These are phyloP conservation scores for Alca torda DNA, from an alignment of 2,797 vertebrate genomes.

Conservation along the genomic window DNA sequence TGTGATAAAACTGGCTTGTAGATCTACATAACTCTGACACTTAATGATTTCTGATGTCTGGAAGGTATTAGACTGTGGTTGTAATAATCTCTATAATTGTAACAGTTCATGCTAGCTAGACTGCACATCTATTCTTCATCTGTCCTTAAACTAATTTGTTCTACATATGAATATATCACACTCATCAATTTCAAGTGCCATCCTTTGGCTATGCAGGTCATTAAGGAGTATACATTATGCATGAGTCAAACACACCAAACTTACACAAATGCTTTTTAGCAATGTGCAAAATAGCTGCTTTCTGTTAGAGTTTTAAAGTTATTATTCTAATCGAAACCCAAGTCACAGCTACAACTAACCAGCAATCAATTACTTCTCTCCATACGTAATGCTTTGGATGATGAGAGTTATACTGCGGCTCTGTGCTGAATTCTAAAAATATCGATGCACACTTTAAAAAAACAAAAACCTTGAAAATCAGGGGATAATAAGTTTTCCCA, in stretches of 20 bases:
- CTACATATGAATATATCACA: slow-evolving; percentile 75
- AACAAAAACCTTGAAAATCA: neutral
- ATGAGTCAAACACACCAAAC: slow-evolving; percentile 69
- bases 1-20: slow-evolving; percentile 31
- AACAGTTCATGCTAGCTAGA: slow-evolving; percentile 70
- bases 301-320: neutral
- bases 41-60: slow-evolving; percentile 68
- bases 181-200: slow-evolving; percentile 78
- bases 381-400: neutral
- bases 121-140: slow-evolving; percentile 77
- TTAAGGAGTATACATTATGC: slow-evolving; percentile 76
- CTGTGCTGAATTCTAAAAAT: slow-evolving; percentile 12
- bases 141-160: slow-evolving; percentile 77
- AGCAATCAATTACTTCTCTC: slow-evolving; percentile 56
- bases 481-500: neutral
- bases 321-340: slow-evolving; percentile 57
- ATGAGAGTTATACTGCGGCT: neutral
- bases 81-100: slow-evolving; percentile 76
- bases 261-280: slow-evolving; percentile 57
- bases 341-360: slow-evolving; percentile 53
- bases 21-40: slow-evolving; percentile 18
- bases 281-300: slow-evolving; percentile 3
- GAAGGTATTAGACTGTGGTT: slow-evolving; percentile 64
- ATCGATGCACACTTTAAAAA: neutral
- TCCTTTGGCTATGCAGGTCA: slow-evolving; percentile 70